Conservation (phyloP, 2,888 invertebrate species). For the Drepanosiphum platanoidis region DNA sequence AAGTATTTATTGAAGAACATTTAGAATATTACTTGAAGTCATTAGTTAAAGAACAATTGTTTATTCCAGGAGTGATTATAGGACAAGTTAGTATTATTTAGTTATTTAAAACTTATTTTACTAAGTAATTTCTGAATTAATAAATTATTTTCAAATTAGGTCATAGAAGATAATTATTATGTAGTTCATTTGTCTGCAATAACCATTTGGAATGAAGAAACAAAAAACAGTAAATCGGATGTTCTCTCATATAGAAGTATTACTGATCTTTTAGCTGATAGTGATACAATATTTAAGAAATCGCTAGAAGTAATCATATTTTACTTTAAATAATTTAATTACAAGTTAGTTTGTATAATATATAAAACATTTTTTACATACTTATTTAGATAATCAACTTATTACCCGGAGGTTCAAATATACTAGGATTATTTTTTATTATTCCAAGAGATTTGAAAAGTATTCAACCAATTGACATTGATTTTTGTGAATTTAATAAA, state of each 20-base stretch:
- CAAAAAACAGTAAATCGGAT: slow-evolving; percentile 8
- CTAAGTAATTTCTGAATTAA: background rate
- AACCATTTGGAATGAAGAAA: slow-evolving; percentile 1
- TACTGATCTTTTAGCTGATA: slow-evolving; percentile 24
- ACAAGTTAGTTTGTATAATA: background rate
- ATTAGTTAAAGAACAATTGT: slow-evolving; percentile 1
- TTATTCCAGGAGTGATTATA: slow-evolving; percentile 49
- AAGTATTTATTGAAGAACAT: slow-evolving; percentile 54
- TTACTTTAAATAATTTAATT: background rate
- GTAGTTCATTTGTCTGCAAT: slow-evolving; percentile 48
- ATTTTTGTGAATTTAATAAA: slow-evolving; percentile 32
- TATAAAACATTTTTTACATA: background rate
- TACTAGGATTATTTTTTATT: slow-evolving; percentile 83
- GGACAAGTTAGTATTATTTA: slow-evolving; percentile 35
- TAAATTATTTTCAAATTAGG: slow-evolving; percentile 18
- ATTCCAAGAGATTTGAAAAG: slow-evolving; percentile 65
- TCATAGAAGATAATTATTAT: slow-evolving; percentile 41
- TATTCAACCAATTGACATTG: slow-evolving; percentile 33
- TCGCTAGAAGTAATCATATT: slow-evolving; percentile 35
- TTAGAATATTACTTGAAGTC: slow-evolving; percentile 14
- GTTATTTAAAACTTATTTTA: background rate
- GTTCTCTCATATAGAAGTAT: background rate
- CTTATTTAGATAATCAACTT: slow-evolving; percentile 77
- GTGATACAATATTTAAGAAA: slow-evolving; percentile 41
- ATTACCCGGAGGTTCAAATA: slow-evolving; percentile 89